These are phyloP conservation scores for Drosophila mimetica DNA, from an alignment of 2,888 invertebrate species.

Conservation along the genomic window DNA sequence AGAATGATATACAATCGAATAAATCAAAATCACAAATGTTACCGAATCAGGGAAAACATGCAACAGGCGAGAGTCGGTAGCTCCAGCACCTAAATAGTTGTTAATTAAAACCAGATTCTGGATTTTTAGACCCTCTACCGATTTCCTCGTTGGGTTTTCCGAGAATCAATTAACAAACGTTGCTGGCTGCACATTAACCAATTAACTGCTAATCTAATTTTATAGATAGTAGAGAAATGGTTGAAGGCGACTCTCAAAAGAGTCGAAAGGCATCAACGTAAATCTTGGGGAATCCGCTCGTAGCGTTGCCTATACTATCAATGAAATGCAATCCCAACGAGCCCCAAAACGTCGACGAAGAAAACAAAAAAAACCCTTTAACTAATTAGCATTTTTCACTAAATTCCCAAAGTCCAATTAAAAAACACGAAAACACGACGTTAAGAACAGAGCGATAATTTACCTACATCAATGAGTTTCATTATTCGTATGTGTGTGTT, in stretches of 20 bases:
- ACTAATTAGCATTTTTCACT: constrained; percentile 84
- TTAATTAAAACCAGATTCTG: constrained; percentile 75
- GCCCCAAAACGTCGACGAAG: constrained; percentile 2
- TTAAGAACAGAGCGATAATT: constrained; percentile 83
- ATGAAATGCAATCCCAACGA: constrained; percentile 74
- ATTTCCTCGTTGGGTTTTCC: constrained; percentile 48
- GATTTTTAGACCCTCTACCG: neutral
- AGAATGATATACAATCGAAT: constrained; percentile 23
- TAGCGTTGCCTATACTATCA: constrained; percentile 67
- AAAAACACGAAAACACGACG: constrained; percentile 82
- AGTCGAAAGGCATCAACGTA: constrained; percentile 46
- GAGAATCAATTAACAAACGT: constrained; percentile 79
- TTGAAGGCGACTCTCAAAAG: constrained; percentile 9
- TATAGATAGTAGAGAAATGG: constrained; percentile 64
- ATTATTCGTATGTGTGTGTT: constrained; percentile 55
- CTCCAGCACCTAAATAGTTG: constrained; percentile 66
- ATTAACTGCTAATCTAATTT: constrained; percentile 81
- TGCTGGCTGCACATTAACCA: constrained; percentile 80
- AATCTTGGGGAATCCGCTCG: constrained; percentile 56
- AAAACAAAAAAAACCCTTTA: constrained; percentile 58
- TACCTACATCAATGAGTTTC: constrained; percentile 84
- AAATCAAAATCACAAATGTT: constrained; percentile 52
- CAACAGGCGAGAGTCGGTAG: constrained; percentile 60
- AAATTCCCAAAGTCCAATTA: constrained; percentile 83
- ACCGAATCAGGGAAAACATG: constrained; percentile 55